Evolutionary conservation across 2,113 vertebrate genomes (phyloP), one percentile per base, ranked within the genome.

Genomic region (Henicopernis longicauda): DNA sequence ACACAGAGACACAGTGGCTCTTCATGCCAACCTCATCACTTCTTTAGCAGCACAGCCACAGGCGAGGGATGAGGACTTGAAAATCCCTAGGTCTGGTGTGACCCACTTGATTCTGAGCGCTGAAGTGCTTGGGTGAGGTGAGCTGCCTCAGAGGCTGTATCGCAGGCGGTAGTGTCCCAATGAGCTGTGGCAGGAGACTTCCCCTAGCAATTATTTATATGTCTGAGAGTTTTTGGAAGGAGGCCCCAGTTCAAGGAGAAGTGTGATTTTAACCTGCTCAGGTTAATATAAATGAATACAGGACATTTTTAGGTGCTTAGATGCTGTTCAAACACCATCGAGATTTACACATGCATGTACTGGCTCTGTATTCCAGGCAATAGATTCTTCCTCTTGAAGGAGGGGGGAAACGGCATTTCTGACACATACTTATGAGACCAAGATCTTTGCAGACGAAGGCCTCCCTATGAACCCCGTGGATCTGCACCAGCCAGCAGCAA

Each of bases 91-190:
- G n/a, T 65, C 42, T 86, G n/a, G 36, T 2, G 1, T 40, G 47
- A 66, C 10, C 16, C 1, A 0, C 36, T 89, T 71, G 57, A 42
- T 63, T 61, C 26, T 10, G 19, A 54, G 87, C 38, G 61, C 10
- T 0, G 4, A 73, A 54, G 63, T 0, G 1, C 45, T 19, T 29
- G 40, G 47, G 45, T 55, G 63, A 54, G 22, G 45, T n/a, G 63
- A 58, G 1, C 69, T 82, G 25, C 42, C 42, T 58, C 55, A 70
- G 72, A 66, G n/a, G 45, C n/a, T 82, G 18, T 17, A 59, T 67
- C 9, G 63, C 69, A 71, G 44, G 57, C 74, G 11, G 9, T 1
- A 65, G 20, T 21, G 20, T 58, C 47, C 87, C 61, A 40, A 50
- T 19, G 31, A 87, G 52, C 74, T 85, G 58, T 47, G 36, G 20